Evolutionary conservation across 2,113 vertebrate species (phyloP).

Genomic region (Bettongia penicillata): DNA sequence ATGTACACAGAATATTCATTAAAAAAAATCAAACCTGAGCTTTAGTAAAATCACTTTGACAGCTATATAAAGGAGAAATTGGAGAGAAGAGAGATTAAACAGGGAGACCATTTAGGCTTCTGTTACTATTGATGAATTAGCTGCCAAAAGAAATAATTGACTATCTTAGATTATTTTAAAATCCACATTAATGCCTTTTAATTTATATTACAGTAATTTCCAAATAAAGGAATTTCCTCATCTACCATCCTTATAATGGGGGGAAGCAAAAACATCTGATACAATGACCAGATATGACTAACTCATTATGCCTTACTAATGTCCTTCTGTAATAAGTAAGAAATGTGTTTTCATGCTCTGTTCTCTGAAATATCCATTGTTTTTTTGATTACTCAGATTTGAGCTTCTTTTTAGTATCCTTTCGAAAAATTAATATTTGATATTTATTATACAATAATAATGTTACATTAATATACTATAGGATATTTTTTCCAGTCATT

Average conservation of each 20-base stretch:
- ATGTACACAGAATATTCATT: neutral
- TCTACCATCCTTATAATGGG: neutral
- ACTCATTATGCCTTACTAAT: neutral
- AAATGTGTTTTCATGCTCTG: neutral
- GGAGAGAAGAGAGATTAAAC: neutral
- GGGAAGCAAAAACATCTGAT: neutral
- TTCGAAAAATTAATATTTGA: neutral
- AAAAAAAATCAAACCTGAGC: neutral
- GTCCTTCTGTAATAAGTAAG: neutral
- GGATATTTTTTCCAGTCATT: neutral
- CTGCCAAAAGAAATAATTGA: neutral
- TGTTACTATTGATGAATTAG: neutral
- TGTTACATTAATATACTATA: neutral
- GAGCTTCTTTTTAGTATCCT: neutral
- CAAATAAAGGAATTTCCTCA: neutral
- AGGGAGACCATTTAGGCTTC: neutral
- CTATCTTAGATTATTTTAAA: neutral
- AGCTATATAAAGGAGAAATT: neutral
- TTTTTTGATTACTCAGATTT: neutral
- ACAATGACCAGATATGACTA: neutral
- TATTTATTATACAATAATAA: neutral
- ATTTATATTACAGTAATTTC: neutral
- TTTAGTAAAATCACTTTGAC: neutral
- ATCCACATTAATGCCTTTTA: neutral
- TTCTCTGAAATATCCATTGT: neutral